A percentile compares a stretch with the other conserved stretches of the same genome.
Evolutionary conservation across 2,113 vertebrate species (phyloP).

Genomic region (Ciconia maguari): DNA sequence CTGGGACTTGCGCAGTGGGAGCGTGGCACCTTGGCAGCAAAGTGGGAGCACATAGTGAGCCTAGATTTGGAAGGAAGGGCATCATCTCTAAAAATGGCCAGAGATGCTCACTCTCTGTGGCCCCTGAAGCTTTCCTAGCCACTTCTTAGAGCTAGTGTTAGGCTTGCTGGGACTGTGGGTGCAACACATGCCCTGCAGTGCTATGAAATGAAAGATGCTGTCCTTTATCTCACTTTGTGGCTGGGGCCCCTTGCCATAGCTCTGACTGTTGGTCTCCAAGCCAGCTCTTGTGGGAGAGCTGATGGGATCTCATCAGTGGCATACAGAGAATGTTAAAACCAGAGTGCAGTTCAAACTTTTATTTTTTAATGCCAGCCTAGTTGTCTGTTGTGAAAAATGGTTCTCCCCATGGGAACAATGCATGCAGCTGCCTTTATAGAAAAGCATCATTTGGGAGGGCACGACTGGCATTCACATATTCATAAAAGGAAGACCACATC

Average conservation of each 20-base stretch:
- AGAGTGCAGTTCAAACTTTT: neutral
- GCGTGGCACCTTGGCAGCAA: neutral
- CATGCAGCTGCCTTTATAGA: slow-evolving; percentile 5
- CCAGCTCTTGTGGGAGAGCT: neutral
- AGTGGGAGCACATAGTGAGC: neutral
- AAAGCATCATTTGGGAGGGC: slow-evolving; percentile 18
- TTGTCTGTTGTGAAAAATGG: neutral
- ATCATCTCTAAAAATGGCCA: neutral
- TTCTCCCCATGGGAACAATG: slow-evolving; percentile 1
- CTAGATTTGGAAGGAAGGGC: neutral
- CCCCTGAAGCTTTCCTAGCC: neutral
- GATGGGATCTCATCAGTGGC: neutral
- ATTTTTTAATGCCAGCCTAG: neutral
- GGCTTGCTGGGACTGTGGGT: neutral
- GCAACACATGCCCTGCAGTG: neutral
- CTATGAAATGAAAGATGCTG: neutral
- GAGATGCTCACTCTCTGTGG: neutral
- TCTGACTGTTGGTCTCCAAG: neutral
- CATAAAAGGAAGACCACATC: slow-evolving; percentile 3
- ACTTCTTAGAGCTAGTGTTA: neutral
- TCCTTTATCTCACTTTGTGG: neutral
- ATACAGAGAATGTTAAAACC: neutral
- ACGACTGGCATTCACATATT: neutral
- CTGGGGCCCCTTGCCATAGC: neutral
- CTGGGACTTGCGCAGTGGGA: neutral